Evolutionary conservation across 2,797 vertebrate genomes (phyloP).

Genomic region (Leptatherina wallacei): DNA sequence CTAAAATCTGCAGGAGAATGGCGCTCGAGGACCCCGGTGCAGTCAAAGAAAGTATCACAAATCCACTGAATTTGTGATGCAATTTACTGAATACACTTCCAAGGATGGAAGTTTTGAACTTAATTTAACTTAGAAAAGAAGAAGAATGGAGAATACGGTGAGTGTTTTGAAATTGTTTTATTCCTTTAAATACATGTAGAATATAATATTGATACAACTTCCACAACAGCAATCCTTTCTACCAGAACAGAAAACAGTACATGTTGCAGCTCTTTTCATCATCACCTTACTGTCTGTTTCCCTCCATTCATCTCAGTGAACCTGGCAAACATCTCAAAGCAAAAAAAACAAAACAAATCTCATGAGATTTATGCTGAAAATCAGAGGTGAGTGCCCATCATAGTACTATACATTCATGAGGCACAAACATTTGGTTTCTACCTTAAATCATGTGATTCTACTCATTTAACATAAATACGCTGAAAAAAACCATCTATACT

Average conservation of each 20-base stretch:
- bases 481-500: conserved; percentile 3
- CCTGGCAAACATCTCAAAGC: conserved; percentile 10
- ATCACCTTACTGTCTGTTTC: not conserved
- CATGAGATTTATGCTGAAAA: conserved; percentile 4
- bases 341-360: conserved; percentile 18
- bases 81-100: not conserved
- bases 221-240: conserved; percentile 17
- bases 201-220: conserved; percentile 37
- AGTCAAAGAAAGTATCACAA: not conserved
- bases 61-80: not conserved
- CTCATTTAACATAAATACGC: conserved; percentile 20
- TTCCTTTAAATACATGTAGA: conserved; percentile 58
- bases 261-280: conserved; percentile 2
- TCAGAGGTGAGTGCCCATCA: conserved; percentile 55
- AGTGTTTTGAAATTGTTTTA: conserved; percentile 46
- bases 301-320: not conserved
- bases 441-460: conserved; percentile 20
- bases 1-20: not conserved
- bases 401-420: conserved; percentile 59
- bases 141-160: not conserved
- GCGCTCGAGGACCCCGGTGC: not conserved
- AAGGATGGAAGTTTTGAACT: no score
- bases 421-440: conserved; percentile 49
- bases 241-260: conserved; percentile 4
- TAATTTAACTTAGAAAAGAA: not conserved